Evolutionary conservation across 1,140 invertebrate species (phyloP).

Genomic region (Scaptomyza hsui): DNA sequence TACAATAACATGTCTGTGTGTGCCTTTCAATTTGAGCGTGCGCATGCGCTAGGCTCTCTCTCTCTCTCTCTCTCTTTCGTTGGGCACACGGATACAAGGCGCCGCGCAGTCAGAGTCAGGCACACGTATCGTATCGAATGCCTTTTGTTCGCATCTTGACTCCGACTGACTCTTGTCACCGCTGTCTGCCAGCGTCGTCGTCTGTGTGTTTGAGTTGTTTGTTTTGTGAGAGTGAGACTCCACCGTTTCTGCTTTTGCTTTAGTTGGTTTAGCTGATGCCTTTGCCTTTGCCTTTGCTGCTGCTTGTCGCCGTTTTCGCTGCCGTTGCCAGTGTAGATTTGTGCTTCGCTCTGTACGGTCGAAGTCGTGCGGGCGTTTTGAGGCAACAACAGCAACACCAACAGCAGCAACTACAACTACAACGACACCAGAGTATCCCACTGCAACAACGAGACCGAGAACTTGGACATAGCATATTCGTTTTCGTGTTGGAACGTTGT

Average conservation of each 20-base stretch:
- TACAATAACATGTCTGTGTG: not conserved
- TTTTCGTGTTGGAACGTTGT: slow-evolving; percentile 32
- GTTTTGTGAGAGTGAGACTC: slow-evolving; percentile 54
- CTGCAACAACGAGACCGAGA: slow-evolving; percentile 16
- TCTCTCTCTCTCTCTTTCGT: not conserved
- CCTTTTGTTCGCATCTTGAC: slow-evolving; percentile 72
- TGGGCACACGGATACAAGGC: slow-evolving; percentile 35
- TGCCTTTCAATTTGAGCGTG: slow-evolving; percentile 8
- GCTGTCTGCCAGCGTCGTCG: slow-evolving; percentile 16
- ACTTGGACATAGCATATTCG: slow-evolving; percentile 36
- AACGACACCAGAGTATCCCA: not conserved
- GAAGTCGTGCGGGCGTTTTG: slow-evolving; percentile 65
- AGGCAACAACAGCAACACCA: slow-evolving; percentile 15
- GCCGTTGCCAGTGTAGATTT: slow-evolving; percentile 80
- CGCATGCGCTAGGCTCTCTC: slow-evolving; percentile 40
- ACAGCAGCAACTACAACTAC: slow-evolving; percentile 22
- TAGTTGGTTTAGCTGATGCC: slow-evolving; percentile 43
- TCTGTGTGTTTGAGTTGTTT: slow-evolving; percentile 16
- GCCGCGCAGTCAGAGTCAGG: slow-evolving; percentile 32
- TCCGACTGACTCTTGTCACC: slow-evolving; percentile 44
- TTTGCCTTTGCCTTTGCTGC: too few species aligned
- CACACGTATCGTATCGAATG: slow-evolving; percentile 44
- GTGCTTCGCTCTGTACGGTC: slow-evolving; percentile 80
- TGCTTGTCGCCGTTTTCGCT: slow-evolving; percentile 51
- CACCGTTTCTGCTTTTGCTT: slow-evolving; percentile 41